Percentiles rank a stretch among this genome's conserved stretches.
These are phyloP conservation scores for Montipora capitata DNA, from an alignment of 92 coral and sea anemone species.

Conservation along the genomic window DNA sequence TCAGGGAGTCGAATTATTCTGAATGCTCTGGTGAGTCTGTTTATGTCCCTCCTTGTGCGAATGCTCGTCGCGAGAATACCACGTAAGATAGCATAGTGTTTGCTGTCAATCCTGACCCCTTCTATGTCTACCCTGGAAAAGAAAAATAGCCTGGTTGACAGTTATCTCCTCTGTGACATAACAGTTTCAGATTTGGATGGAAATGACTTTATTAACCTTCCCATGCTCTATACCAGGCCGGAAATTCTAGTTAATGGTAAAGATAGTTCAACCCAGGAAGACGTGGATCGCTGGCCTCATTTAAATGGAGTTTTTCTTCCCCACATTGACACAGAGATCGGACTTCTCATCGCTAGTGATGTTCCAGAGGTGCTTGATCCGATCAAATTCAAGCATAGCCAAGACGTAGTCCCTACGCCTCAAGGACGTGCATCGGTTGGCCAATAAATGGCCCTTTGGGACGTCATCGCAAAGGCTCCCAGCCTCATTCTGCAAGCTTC, in stretches of 20 bases:
- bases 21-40: too few species aligned
- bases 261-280: background rate
- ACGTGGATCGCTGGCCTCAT: conserved; percentile 19
- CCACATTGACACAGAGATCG: background rate
- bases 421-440: background rate
- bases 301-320: background rate
- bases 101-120: background rate
- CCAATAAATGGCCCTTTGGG: background rate
- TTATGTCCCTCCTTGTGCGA: too few species aligned
- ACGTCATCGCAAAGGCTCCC: background rate
- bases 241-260: too few species aligned
- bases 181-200: conserved; percentile 55
- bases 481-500: conserved; percentile 10
- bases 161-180: conserved; percentile 17
- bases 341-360: background rate
- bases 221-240: too few species aligned
- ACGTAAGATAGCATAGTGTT: too few species aligned
- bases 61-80: too few species aligned
- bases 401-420: background rate
- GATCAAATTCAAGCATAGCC: background rate
- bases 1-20: too few species aligned
- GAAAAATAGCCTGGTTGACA: conserved; percentile 21
- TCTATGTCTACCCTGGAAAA: conserved; percentile 40
- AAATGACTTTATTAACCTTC: conserved; percentile 25
- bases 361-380: conserved; percentile 11